Base-by-base conservation (phyloP, 1,140 invertebrate genomes). In the Lepidostoma basale region DNA sequence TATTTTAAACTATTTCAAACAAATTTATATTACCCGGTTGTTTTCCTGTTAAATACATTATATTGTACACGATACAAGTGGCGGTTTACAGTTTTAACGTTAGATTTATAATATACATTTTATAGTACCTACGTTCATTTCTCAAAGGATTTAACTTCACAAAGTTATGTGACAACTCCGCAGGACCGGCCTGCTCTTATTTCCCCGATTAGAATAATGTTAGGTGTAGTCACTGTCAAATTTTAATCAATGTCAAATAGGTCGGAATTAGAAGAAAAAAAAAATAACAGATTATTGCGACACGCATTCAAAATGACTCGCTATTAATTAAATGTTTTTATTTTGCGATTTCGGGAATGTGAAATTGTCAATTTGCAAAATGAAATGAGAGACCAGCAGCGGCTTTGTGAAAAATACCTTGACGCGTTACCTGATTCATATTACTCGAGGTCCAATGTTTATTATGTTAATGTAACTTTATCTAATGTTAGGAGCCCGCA, bases 381-480 rank as follows among this genome's bases (percentile, higher is more conserved):
- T 25, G 63, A 44, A 39, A n/a, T 26, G 30, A 28, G 9, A 26
- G 10, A 56, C 36, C 9, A 26, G 56, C 42, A 18, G 45, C 62
- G 36, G 49, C 42, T 58, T 70, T 66, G 44, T 67, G 42, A 62
- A 62, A 58, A 66, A 44, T n/a, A 67, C 45, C 52, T 69, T 54
- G 59, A 67, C 26, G 62, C 60, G 69, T 71, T 71, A 71, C 69
- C 69, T 71, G 69, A 71, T 63, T 67, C 65, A 70, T 69, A 59
- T 63, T 67, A 67, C 64, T 59, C 23, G 69, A 71, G 69, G 69
- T 71, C 69, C 69, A 71, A 71, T 71, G 52, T 67, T 40, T 71
- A 62, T 62, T 65, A 42, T 60, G 62, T 54, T 42, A 54, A 20
- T 39, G 33, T 62, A 68, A 45, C 36, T 62, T 62, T 56, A 44